phyloP scores from a whole-genome alignment of 2,113 vertebrate genomes.

The Pantherophis guttatus region DNA sequence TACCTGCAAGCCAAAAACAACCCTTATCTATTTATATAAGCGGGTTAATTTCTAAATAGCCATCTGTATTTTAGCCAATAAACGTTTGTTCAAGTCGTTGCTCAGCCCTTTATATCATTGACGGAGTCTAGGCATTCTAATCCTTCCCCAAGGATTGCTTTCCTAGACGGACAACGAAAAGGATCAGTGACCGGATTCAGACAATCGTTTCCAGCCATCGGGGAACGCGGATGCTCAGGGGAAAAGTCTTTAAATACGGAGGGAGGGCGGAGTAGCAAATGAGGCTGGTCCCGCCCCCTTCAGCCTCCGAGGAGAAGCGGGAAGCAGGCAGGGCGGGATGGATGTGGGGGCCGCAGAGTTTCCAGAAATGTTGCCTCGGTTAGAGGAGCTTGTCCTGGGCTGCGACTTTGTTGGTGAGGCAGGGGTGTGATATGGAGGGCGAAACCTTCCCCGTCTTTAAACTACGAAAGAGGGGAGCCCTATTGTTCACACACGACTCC shows the following conservation, averaged over 20 bases:
- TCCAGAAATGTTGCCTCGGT: conserved; percentile 29
- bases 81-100: background rate
- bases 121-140: background rate
- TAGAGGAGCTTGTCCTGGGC: conserved; percentile 45
- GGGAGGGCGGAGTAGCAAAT: background rate
- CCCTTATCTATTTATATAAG: background rate
- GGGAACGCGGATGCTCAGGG: background rate
- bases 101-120: background rate
- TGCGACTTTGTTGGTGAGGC: conserved; percentile 68
- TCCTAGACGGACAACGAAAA: background rate
- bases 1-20: background rate
- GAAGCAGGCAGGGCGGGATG: conserved; percentile 37
- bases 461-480: background rate
- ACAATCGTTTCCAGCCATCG: background rate
- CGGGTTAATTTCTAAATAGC: background rate
- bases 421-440: background rate
- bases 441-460: background rate
- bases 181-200: background rate
- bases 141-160: background rate
- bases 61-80: background rate
- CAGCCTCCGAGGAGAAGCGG: background rate
- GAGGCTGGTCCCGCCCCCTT: background rate
- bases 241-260: background rate
- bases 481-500: background rate
- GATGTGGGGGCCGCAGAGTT: conserved; percentile 58